These are phyloP conservation scores for Selenia dentaria DNA, from an alignment of 2,888 invertebrate species.

Conservation along the genomic window DNA sequence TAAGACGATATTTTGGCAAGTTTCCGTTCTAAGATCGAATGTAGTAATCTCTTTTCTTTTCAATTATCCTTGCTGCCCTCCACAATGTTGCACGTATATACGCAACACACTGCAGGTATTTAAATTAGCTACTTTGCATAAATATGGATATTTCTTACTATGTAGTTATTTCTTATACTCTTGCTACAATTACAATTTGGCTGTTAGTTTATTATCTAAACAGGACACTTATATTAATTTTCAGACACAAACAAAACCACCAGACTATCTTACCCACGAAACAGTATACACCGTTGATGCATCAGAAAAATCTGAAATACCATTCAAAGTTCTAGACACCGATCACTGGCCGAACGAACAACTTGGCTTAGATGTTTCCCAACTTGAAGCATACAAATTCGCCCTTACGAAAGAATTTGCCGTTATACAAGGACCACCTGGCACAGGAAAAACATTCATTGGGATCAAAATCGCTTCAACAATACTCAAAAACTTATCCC, in stretches of 20 bases:
- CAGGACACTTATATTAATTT: too few species aligned
- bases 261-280: constrained; percentile 65
- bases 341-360: constrained; percentile 74
- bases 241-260: constrained; percentile 59
- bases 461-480: constrained; percentile 90
- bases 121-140: too few species aligned
- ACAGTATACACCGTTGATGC: constrained; percentile 55
- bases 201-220: too few species aligned
- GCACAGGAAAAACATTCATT: constrained; percentile 93
- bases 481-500: constrained; percentile 85
- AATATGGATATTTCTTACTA: too few species aligned
- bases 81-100: too few species aligned
- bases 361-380: constrained; percentile 86
- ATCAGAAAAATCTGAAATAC: constrained; percentile 49
- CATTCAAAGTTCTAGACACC: constrained; percentile 59
- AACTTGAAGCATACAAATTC: constrained; percentile 86
- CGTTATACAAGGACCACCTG: constrained; percentile 94
- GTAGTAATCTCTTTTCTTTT: too few species aligned
- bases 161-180: too few species aligned
- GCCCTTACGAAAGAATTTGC: constrained; percentile 89
- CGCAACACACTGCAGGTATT: too few species aligned
- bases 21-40: too few species aligned
- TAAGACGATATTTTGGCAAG: too few species aligned
- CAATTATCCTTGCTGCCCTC: too few species aligned
- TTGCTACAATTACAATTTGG: too few species aligned